Percentiles rank a stretch among this genome's conserved stretches.
Conservation (phyloP, 2,797 vertebrate species). For the Microctenopoma stevenorrisi region DNA sequence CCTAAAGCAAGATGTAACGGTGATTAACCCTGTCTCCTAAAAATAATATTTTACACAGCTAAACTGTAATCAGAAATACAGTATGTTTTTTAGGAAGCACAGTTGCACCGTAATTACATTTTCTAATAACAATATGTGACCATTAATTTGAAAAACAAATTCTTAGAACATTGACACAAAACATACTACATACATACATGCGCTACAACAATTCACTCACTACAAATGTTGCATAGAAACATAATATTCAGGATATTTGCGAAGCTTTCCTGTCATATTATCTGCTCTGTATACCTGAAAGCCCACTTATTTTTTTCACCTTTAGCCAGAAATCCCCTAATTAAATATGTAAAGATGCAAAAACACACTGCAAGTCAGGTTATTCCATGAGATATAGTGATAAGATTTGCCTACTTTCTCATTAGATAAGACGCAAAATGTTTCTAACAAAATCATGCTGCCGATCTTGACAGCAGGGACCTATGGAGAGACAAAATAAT, state of each 20-base stretch:
- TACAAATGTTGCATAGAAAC: too few species aligned
- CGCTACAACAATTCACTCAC: too few species aligned
- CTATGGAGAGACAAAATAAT: not conserved
- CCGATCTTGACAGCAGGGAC: constrained; percentile 28
- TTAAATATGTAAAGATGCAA: constrained; percentile 15
- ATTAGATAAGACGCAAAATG: constrained; percentile 31
- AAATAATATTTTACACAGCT: too few species aligned
- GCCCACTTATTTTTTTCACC: not conserved
- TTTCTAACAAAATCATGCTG: constrained; percentile 15
- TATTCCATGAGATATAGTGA: constrained; percentile 5
- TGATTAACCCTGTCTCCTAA: not conserved
- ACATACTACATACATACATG: too few species aligned
- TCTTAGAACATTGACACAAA: too few species aligned
- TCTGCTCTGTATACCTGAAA: not conserved
- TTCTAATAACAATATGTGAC: too few species aligned
- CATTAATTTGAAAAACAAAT: too few species aligned
- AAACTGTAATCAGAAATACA: too few species aligned
- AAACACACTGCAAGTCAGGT: constrained; percentile 18
- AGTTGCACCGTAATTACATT: too few species aligned
- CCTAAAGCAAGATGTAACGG: constrained; percentile 1
- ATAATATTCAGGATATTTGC: too few species aligned
- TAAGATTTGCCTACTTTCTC: constrained; percentile 20
- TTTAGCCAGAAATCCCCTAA: constrained; percentile 21
- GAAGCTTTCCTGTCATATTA: not conserved
- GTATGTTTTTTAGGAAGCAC: too few species aligned